Evolutionary conservation across 35 echinoderm and acorn worm species (phyloP), one percentile per base, ranked within the genome.

Genomic region (Acanthaster planci): DNA sequence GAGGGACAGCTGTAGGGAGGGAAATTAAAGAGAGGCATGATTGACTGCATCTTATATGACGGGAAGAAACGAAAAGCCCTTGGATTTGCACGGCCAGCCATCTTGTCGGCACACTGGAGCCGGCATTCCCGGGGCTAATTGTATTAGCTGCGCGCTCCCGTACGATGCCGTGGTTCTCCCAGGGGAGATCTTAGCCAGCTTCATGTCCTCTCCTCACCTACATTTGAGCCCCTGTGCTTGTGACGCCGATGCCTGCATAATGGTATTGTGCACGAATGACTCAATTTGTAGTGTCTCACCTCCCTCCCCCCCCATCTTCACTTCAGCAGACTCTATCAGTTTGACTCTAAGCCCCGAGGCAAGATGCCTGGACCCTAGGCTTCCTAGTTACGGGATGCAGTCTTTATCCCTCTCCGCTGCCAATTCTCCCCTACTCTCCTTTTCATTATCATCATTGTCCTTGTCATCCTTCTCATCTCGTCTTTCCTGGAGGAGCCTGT

Each of bases 151-250:
- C 60, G 21, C 18, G 34, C 60, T 68, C 19, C 60, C 60, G 60
- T 34, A 68, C 60, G 60, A 68, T 26, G 60, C 60, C 60, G 23
- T 34, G 34, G 18, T 23, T 68, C 60, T 68, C 60, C 23, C 23
- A 2, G 21, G 60, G 60, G 60, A 68, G 60, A 27, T 68, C 23
- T 68, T 68, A 10, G 34, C 60, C 23, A 10, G 60, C 23, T 68
- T n/a, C 34, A 34, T 68, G 60, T 68, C 60, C 60, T 68, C 60
- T 68, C 60, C 60, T 68, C 60, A 68, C 60, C 60, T 68, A 12
- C 60, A 23, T 68, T 8, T 60, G 57, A 22, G 60, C 60, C 10
- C 1, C 27, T 47, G 42, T 12, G 42, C 31, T 27, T 22, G 0
- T 35, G 23, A 68, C 60, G 22, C 60, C 21, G 60, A 26, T 14